Conservation (phyloP, 1,140 invertebrate genomes). For the Pseudomyrmex concolor region DNA sequence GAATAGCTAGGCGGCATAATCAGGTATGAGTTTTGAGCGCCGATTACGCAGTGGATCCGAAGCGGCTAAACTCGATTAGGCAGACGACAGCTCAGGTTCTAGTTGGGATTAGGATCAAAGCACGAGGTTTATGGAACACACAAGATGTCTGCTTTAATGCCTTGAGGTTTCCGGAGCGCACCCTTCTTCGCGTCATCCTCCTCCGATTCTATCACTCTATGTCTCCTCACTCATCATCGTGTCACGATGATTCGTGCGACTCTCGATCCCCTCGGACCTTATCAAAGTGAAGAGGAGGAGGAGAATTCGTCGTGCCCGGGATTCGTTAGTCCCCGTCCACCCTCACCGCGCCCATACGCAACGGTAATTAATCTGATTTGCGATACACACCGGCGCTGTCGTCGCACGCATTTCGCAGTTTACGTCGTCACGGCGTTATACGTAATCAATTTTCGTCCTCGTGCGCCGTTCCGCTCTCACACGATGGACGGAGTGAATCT, state of each 20-base stretch:
- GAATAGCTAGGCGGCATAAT: slow-evolving; percentile 55
- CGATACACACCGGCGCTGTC: slow-evolving; percentile 46
- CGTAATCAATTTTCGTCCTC: slow-evolving; percentile 58
- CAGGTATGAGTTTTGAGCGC: slow-evolving; percentile 61
- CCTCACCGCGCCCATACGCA: slow-evolving; percentile 24
- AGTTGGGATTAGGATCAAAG: slow-evolving; percentile 70
- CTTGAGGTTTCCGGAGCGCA: slow-evolving; percentile 59
- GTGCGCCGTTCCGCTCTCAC: slow-evolving; percentile 35
- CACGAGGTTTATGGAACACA: slow-evolving; percentile 42
- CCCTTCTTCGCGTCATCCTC: not conserved
- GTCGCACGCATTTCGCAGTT: slow-evolving; percentile 65
- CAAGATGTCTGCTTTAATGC: slow-evolving; percentile 62
- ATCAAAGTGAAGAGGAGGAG: slow-evolving; percentile 64
- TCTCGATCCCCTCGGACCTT: slow-evolving; percentile 59
- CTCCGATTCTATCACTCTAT: not conserved
- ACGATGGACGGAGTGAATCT: not conserved
- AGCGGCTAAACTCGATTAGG: slow-evolving; percentile 65
- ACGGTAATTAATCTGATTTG: slow-evolving; percentile 74
- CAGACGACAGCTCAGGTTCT: slow-evolving; percentile 64
- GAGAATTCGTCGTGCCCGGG: slow-evolving; percentile 53
- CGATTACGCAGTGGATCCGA: slow-evolving; percentile 47
- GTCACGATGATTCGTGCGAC: slow-evolving; percentile 56
- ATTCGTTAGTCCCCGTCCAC: slow-evolving; percentile 59
- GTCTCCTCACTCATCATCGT: not conserved
- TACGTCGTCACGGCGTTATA: slow-evolving; percentile 61